phyloP scores from a whole-genome alignment of 2,888 invertebrate genomes.

The Lepidonotus clava region DNA sequence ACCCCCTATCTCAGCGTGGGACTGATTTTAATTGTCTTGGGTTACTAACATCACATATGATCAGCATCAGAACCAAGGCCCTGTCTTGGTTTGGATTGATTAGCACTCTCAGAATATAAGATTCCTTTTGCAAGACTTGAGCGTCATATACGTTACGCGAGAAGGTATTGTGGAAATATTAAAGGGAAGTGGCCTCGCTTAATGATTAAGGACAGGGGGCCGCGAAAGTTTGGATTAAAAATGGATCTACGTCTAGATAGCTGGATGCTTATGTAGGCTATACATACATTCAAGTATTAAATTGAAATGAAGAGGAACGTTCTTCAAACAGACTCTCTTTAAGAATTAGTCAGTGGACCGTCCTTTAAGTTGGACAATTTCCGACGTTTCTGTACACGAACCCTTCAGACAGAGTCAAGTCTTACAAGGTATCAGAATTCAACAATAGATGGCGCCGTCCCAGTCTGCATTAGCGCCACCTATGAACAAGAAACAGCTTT shows the following conservation, averaged over 20 bases:
- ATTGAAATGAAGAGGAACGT: conserved; percentile 34
- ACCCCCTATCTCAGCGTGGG: neutral
- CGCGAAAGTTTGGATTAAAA: conserved; percentile 32
- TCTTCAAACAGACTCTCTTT: neutral
- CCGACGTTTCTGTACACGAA: neutral
- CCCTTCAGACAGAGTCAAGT: neutral
- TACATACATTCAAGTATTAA: conserved; percentile 46
- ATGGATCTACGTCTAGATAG: conserved; percentile 45
- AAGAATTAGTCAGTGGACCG: no score
- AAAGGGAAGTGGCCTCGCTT: neutral
- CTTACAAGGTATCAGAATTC: conserved; percentile 5
- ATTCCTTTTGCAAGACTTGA: conserved; percentile 52
- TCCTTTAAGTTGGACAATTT: no score
- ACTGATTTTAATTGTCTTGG: neutral
- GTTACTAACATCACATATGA: conserved; percentile 13
- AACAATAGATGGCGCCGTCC: neutral
- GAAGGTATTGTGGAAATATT: conserved; percentile 28
- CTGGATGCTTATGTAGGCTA: conserved; percentile 12
- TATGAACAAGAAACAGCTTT: neutral
- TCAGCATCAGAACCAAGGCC: neutral
- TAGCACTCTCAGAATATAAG: conserved; percentile 34
- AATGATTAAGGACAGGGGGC: conserved; percentile 22
- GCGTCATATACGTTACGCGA: conserved; percentile 29
- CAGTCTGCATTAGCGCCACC: neutral
- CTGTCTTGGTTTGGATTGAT: neutral